Evolutionary conservation across 2,888 invertebrate species (phyloP), one percentile per base, ranked within the genome.

Genomic region (Caenorhabditis sp.): DNA sequence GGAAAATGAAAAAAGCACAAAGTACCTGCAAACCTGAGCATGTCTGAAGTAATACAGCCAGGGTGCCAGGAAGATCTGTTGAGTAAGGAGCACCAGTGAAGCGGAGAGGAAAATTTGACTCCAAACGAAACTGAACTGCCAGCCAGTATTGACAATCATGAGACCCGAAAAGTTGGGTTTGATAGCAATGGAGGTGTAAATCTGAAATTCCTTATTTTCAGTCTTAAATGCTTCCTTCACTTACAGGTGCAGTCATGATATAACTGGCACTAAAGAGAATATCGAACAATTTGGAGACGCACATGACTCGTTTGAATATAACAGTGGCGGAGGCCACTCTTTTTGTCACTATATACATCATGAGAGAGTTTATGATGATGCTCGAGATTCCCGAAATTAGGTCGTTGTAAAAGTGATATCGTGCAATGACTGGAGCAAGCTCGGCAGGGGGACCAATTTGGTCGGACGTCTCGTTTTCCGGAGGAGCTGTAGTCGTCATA

Each of bases 11-110:
- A 38, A 7, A 10, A 12, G 38, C 8, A 10, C 12, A n/a, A n/a
- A n/a, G n/a, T n/a, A 38, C 70, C 44, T 70, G 70, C 70, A 70
- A 58, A 70, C 70, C 31, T 70, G 70, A 2, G 58, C 70, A 24
- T 28, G 59, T 58, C 70, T n/a, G 12, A 70, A 47, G n/a, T 70
- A 70, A 28, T 70, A 70, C 8, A 58, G n/a, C 70, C 70, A 70
- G 26, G 70, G 70, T 16, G 70, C 58, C 19, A 58, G 26, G 47
- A 70, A 70, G 3, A 70, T 70, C 19, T 58, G 47, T 31, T 70
- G 58, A 12, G 70, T 70, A 0, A 70, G 41, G 1, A 70, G 41
- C 0, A 70, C 28, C 26, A 70, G 22, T 10, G 70, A 26, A n/a
- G 58, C 70, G 7, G 24, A 22, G 10, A 70, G 70, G n/a, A 70